A percentile compares a stretch with the other conserved stretches of the same genome.
These are phyloP conservation scores for Tangara arthus DNA, from an alignment of 2,797 vertebrate genomes.

Conservation along the genomic window DNA sequence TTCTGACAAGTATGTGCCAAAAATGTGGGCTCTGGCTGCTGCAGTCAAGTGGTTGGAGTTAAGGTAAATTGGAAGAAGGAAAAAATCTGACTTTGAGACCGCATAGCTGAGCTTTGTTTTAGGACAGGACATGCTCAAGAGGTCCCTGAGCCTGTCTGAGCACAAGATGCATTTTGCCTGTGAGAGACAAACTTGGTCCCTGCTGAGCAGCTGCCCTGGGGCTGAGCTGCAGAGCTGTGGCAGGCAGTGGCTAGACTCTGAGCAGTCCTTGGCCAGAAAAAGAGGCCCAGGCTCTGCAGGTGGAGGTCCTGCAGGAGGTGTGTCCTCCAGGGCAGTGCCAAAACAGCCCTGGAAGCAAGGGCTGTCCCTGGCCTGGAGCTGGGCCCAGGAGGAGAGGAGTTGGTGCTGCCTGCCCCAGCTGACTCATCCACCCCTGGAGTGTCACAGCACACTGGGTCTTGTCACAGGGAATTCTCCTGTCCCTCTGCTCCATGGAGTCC, in stretches of 20 bases:
- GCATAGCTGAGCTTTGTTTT: accelerated
- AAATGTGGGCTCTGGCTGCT: background rate
- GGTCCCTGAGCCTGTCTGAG: background rate
- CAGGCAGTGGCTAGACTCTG: background rate
- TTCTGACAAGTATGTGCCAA: background rate
- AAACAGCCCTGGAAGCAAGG: background rate
- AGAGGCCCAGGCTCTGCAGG: background rate
- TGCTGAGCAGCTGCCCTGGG: background rate
- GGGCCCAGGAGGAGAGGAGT: background rate
- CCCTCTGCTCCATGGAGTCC: background rate
- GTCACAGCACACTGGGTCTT: background rate
- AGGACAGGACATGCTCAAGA: background rate
- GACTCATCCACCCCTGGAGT: background rate
- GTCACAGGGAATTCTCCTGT: background rate
- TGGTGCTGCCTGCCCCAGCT: background rate
- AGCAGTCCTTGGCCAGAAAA: background rate
- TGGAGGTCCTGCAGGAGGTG: background rate
- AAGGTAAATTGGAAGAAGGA: background rate
- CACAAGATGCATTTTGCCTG: accelerated
- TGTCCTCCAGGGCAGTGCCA: background rate
- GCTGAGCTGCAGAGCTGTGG: background rate
- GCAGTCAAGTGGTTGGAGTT: background rate
- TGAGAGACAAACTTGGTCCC: background rate
- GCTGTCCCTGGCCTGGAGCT: background rate
- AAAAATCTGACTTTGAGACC: background rate